phyloP scores from a whole-genome alignment of 2,888 invertebrate species.

The Iphiclides podalirius region DNA sequence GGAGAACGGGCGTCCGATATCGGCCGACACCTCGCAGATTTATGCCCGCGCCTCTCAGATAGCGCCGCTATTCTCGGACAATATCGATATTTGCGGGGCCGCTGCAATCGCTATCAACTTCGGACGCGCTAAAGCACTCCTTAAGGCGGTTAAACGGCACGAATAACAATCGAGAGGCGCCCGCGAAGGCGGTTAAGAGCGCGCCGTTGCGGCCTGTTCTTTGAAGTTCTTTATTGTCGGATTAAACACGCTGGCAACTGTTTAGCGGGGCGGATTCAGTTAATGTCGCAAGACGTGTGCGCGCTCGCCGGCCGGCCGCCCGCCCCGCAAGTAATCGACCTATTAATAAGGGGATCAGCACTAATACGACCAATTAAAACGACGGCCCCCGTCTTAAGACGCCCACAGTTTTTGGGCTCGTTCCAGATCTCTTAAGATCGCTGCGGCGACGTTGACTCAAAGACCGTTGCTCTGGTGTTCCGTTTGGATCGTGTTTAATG shows the following conservation, averaged over 20 bases:
- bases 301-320: constrained; percentile 31
- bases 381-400: constrained; percentile 72
- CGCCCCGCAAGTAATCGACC: constrained; percentile 64
- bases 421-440: constrained; percentile 69
- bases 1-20: constrained; percentile 71
- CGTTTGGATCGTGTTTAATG: too few species aligned
- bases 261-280: constrained; percentile 30
- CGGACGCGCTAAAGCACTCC: constrained; percentile 65
- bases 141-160: constrained; percentile 49
- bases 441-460: constrained; percentile 49
- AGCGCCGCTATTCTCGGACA: constrained; percentile 65
- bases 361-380: constrained; percentile 77
- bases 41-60: constrained; percentile 59
- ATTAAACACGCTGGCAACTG: constrained; percentile 22
- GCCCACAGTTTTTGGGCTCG: constrained; percentile 75
- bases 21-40: constrained; percentile 73
- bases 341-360: constrained; percentile 75
- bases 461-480: constrained; percentile 5
- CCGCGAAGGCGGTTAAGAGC: constrained; percentile 7
- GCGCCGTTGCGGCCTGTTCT: too few species aligned
- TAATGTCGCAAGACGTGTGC: constrained; percentile 45
- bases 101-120: constrained; percentile 61
- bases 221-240: constrained; percentile 25
- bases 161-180: constrained; percentile 32
- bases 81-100: constrained; percentile 73